Percentiles rank a stretch among this genome's conserved stretches.
phyloP scores from a whole-genome alignment of 2,888 invertebrate genomes.

The Periphyllus acericola region DNA sequence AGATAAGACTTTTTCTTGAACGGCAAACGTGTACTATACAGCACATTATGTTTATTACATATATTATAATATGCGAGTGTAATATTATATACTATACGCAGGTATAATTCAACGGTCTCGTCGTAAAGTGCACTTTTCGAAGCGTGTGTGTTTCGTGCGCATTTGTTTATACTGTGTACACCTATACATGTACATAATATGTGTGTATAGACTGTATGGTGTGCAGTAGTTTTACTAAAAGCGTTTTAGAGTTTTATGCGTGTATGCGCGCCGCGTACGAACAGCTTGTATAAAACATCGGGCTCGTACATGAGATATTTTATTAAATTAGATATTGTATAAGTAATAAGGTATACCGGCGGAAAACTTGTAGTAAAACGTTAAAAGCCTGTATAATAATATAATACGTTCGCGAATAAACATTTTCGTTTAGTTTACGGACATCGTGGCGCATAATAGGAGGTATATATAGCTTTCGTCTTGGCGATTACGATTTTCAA shows the following conservation, averaged over 20 bases:
- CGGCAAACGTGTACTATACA: too few relatives aligned
- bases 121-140: slow-evolving; percentile 31
- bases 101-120: not conserved
- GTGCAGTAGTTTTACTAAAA: slow-evolving; percentile 41
- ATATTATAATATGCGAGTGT: too few relatives aligned
- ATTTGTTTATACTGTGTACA: not conserved
- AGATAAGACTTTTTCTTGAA: too few relatives aligned
- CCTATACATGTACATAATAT: not conserved
- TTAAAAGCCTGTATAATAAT: slow-evolving; percentile 16
- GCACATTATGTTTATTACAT: too few relatives aligned
- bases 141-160: slow-evolving; percentile 11
- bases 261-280: not conserved
- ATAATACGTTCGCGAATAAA: slow-evolving; percentile 16
- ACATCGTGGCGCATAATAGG: not conserved
- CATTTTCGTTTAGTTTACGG: slow-evolving; percentile 23
- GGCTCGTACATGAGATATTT: slow-evolving; percentile 16
- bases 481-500: not conserved
- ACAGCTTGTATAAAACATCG: not conserved
- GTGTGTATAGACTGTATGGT: not conserved
- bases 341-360: not conserved
- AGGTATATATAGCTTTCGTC: not conserved
- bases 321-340: slow-evolving; percentile 47
- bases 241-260: slow-evolving; percentile 43
- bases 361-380: slow-evolving; percentile 16
- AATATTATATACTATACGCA: too few relatives aligned